Base-by-base conservation (phyloP, 92 coral and sea anemone species). In the Plumapathes pennacea region DNA sequence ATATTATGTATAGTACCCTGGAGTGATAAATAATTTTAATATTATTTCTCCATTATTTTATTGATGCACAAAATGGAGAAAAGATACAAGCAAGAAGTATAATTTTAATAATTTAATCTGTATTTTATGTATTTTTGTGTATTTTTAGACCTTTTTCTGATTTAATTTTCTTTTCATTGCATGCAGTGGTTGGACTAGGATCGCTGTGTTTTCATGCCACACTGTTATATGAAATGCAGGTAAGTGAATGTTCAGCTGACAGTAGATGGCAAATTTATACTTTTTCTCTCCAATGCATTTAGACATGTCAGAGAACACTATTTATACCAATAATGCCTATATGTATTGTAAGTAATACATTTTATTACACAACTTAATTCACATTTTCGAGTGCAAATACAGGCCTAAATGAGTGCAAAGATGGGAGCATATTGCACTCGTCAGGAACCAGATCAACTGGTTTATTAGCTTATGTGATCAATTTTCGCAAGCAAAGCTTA, bases 171-270 rank as follows among this genome's bases (percentile, higher is more conserved):
- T n/a, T n/a, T n/a, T n/a, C n/a, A n/a, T n/a, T n/a, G n/a, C n/a
- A n/a, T n/a, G 13, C 54, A 91, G 97, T 81, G 64, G 88, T 91
- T 22, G 97, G 97, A 11, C 44, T 87, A 64, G 97, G 97, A 36
- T 91, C 97, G 24, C 46, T 78, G 25, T 77, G 89, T 14, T 91
- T 91, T 61, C 97, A 91, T 87, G 97, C 97, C 20, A 91, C 97
- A 7, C 71, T 91, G 25, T 74, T 73, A 15, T 91, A 88, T 42
- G 87, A 91, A 66, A 91, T 91, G 97, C 97, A 90, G 97, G 97
- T 90, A 67, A 57, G 56, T 45, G 1, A 25, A 23, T 7, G 12
- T 7, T n/a, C n/a, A n/a, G n/a, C n/a, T n/a, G n/a, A n/a, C n/a
- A n/a, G n/a, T n/a, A n/a, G n/a, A n/a, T n/a, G n/a, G 10, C 5